Evolutionary conservation across 2,888 invertebrate species (phyloP).

Genomic region (Perithous albicinctus): DNA sequence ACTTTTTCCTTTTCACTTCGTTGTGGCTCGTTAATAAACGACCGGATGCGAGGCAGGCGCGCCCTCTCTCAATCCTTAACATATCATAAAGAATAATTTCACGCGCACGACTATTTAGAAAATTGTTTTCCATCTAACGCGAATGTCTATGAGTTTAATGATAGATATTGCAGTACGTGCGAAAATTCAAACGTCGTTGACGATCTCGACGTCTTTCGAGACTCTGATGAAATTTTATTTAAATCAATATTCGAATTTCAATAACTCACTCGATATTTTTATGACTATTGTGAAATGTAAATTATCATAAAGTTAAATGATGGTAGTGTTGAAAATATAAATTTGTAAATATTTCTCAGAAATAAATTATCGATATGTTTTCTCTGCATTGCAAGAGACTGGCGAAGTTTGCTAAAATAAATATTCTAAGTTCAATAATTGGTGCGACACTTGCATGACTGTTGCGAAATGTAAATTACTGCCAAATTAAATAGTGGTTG

Average conservation of each 20-base stretch:
- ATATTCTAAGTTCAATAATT: no score
- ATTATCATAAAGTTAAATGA: no score
- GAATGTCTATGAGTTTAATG: conserved; percentile 8
- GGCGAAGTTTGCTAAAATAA: no score
- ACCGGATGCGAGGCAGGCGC: conserved; percentile 47
- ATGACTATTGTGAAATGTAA: neutral
- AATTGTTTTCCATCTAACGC: conserved; percentile 52
- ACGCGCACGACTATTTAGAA: conserved; percentile 48
- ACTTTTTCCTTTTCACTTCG: conserved; percentile 22
- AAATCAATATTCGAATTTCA: neutral
- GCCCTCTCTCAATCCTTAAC: conserved; percentile 36
- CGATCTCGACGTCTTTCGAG: neutral
- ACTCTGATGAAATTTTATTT: neutral
- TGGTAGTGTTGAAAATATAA: no score
- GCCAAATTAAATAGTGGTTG: no score
- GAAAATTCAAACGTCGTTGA: neutral
- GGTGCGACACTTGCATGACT: no score
- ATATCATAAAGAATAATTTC: conserved; percentile 57
- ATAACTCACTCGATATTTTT: neutral
- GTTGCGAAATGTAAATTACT: no score
- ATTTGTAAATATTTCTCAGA: no score
- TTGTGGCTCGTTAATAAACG: conserved; percentile 44
- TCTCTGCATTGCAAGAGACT: no score
- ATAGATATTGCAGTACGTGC: neutral
- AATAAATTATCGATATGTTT: no score